Percentiles rank a stretch among this genome's conserved stretches.
Evolutionary conservation across 1,140 invertebrate genomes (phyloP).

Genomic region (Drosophila trapezifrons): DNA sequence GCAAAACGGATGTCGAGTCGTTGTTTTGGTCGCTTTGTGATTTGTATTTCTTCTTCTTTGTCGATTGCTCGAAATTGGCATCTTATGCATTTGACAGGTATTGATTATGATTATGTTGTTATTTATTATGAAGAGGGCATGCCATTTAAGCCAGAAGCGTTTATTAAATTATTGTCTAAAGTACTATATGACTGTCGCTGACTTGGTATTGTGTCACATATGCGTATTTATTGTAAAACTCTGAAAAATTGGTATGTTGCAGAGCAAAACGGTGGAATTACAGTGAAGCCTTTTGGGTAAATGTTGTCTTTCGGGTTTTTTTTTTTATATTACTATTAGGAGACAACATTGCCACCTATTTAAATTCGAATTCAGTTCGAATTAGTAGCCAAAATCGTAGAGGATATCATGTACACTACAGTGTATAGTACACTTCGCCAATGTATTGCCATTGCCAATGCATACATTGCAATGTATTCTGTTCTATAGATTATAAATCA

Average conservation of each 20-base stretch:
- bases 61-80: constrained; percentile 42
- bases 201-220: neutral
- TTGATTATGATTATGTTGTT: constrained; percentile 53
- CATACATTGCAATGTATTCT: too few species aligned
- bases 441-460: too few species aligned
- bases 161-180: constrained; percentile 3
- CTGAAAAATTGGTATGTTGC: neutral
- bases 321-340: too few species aligned
- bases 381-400: neutral
- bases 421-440: too few species aligned
- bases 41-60: constrained; percentile 31
- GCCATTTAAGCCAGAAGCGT: constrained; percentile 11
- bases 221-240: neutral
- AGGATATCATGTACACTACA: too few species aligned
- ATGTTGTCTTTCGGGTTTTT: too few species aligned
- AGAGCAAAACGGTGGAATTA: neutral
- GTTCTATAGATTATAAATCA: neutral
- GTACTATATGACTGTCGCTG: neutral
- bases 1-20: constrained; percentile 26
- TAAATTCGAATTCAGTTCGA: neutral
- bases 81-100: constrained; percentile 61
- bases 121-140: constrained; percentile 24
- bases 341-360: neutral
- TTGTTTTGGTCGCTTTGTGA: constrained; percentile 20
- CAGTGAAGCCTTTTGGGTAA: neutral